These are phyloP conservation scores for cat (Felis catus) DNA, from an alignment of 2,113 vertebrate genomes.

Conservation along the genomic window DNA sequence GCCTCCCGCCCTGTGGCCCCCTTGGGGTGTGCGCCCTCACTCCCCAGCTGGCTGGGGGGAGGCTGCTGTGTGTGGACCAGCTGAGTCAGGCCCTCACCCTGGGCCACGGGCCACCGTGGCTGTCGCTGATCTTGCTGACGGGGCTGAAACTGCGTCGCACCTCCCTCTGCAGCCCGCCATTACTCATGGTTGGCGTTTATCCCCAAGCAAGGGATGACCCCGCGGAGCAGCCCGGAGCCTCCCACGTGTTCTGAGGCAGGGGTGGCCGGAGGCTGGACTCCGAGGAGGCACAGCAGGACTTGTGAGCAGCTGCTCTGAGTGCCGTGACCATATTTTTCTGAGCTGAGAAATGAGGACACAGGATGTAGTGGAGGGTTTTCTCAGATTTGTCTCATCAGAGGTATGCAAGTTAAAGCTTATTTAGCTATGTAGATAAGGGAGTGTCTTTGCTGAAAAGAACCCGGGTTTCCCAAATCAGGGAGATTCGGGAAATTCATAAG, in stretches of 20 bases:
- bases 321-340: background rate
- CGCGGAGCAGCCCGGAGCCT: background rate
- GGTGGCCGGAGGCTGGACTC: background rate
- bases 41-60: background rate
- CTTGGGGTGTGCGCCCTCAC: background rate
- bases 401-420: background rate
- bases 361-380: background rate
- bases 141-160: accelerated
- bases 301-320: background rate
- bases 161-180: background rate
- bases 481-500: background rate
- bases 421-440: background rate
- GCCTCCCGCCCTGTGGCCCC: background rate
- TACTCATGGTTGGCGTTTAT: background rate
- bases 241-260: background rate
- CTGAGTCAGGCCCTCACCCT: background rate
- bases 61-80: background rate
- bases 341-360: conserved; percentile 1
- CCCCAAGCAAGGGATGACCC: background rate
- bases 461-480: background rate
- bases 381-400: background rate
- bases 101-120: background rate
- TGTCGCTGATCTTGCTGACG: background rate
- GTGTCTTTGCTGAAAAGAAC: background rate
- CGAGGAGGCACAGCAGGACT: accelerated